Conservation (phyloP, 2,113 vertebrate genomes). For the Periophthalmodon schlosseri region DNA sequence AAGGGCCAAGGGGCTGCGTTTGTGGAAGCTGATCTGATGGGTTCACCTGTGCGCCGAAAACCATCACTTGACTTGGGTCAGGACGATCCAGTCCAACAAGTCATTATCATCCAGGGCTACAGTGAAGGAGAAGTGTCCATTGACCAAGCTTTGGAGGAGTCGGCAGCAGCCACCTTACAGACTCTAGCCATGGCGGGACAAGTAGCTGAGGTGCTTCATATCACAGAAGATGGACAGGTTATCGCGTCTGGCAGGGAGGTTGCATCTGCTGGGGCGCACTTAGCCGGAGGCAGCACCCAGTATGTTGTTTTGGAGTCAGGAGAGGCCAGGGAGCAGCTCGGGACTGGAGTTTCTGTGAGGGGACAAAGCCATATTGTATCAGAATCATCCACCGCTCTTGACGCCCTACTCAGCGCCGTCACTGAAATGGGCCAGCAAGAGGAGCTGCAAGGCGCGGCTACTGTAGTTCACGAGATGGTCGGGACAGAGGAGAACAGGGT, state of each 20-base stretch:
- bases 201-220: slow-evolving; percentile 91
- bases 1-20: slow-evolving; percentile 95
- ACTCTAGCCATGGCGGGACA: slow-evolving; percentile 94
- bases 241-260: slow-evolving; percentile 80
- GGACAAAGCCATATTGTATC: slow-evolving; percentile 65
- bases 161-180: slow-evolving; percentile 92
- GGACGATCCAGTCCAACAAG: slow-evolving; percentile 85
- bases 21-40: slow-evolving; percentile 83
- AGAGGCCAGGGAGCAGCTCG: slow-evolving; percentile 60
- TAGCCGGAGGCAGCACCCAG: slow-evolving; percentile 82
- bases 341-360: slow-evolving; percentile 31
- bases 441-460: slow-evolving; percentile 57
- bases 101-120: slow-evolving; percentile 96
- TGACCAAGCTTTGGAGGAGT: slow-evolving; percentile 89
- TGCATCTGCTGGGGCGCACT: slow-evolving; percentile 64
- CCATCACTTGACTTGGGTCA: slow-evolving; percentile 50
- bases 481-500: slow-evolving; percentile 44
- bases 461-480: slow-evolving; percentile 47
- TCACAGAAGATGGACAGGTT: slow-evolving; percentile 92
- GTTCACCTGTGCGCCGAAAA: slow-evolving; percentile 61
- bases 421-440: slow-evolving; percentile 85
- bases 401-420: slow-evolving; percentile 92
- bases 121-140: slow-evolving; percentile 82
- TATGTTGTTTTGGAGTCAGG: slow-evolving; percentile 87
- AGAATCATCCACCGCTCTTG: slow-evolving; percentile 85